Evolutionary conservation across 1,140 invertebrate species (phyloP).

Genomic region (Sycophaga agraensis): DNA sequence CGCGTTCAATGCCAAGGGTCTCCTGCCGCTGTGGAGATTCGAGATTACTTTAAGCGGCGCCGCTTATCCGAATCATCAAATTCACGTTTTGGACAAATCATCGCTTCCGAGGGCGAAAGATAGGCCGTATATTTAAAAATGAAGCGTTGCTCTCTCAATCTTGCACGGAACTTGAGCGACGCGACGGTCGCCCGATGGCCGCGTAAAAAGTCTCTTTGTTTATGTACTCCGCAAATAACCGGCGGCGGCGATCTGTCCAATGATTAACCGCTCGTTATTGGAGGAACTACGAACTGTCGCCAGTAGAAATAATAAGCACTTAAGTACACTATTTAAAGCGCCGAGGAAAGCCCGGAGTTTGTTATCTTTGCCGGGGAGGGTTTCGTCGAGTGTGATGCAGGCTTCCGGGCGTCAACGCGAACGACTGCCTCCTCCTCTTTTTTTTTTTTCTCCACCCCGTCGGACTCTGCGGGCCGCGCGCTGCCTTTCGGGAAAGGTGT

Average conservation of each 20-base stretch:
- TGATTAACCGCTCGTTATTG: slow-evolving; percentile 5
- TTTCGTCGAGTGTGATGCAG: slow-evolving; percentile 19
- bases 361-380: slow-evolving; percentile 16
- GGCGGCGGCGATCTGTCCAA: slow-evolving; percentile 1
- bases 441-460: slow-evolving; percentile 34
- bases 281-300: background rate
- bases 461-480: slow-evolving; percentile 35
- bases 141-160: too few species aligned
- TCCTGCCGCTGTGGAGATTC: too few species aligned
- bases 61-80: too few species aligned
- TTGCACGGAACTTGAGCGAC: too few species aligned
- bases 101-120: too few species aligned
- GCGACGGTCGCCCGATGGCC: too few species aligned
- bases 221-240: too few species aligned
- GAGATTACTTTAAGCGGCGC: too few species aligned
- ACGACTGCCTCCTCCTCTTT: slow-evolving; percentile 5
- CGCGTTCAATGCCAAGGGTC: too few species aligned
- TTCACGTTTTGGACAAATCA: too few species aligned
- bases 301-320: slow-evolving; percentile 15
- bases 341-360: background rate
- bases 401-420: slow-evolving; percentile 21
- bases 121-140: too few species aligned
- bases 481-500: slow-evolving; percentile 51
- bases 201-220: too few species aligned
- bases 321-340: slow-evolving; percentile 25